Evolutionary conservation across 2,113 vertebrate genomes (phyloP).

Genomic region (Tenebrosternarchus preto): DNA sequence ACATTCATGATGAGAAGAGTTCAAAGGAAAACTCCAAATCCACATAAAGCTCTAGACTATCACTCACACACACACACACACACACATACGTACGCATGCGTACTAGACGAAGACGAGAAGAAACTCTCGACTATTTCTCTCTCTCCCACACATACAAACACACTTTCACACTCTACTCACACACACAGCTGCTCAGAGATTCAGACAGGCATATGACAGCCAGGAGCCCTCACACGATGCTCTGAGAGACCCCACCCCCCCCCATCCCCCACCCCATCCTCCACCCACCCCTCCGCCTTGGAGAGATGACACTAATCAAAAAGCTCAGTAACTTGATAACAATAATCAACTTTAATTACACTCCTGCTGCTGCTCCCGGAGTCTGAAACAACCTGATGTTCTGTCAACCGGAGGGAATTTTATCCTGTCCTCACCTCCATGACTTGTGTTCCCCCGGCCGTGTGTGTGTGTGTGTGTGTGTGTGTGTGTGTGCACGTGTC

Average conservation of each 20-base stretch:
- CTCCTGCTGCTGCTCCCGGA: neutral
- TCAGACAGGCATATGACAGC: conserved; percentile 10
- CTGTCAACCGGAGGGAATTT: neutral
- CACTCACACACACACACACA: conserved; percentile 50
- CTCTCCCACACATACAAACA: neutral
- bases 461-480: conserved; percentile 1
- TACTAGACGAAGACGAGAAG: conserved; percentile 6
- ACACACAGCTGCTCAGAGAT: conserved; percentile 32
- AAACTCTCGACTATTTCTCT: conserved; percentile 9
- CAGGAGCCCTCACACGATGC: conserved; percentile 22
- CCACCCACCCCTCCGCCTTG: neutral
- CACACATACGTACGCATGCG: conserved; percentile 8
- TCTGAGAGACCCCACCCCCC: neutral
- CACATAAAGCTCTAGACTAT: conserved; percentile 42
- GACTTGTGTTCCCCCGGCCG: neutral
- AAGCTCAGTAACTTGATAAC: neutral
- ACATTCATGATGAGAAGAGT: conserved; percentile 42
- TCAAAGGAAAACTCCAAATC: conserved; percentile 44
- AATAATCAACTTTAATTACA: conserved; percentile 23
- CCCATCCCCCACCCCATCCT: neutral
- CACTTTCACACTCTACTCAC: conserved; percentile 1
- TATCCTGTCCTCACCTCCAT: too few species aligned
- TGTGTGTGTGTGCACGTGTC: neutral
- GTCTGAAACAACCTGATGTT: neutral
- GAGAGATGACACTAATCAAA: neutral